Conservation (phyloP, 1,140 invertebrate genomes). For the Pectinophora gossypiella region DNA sequence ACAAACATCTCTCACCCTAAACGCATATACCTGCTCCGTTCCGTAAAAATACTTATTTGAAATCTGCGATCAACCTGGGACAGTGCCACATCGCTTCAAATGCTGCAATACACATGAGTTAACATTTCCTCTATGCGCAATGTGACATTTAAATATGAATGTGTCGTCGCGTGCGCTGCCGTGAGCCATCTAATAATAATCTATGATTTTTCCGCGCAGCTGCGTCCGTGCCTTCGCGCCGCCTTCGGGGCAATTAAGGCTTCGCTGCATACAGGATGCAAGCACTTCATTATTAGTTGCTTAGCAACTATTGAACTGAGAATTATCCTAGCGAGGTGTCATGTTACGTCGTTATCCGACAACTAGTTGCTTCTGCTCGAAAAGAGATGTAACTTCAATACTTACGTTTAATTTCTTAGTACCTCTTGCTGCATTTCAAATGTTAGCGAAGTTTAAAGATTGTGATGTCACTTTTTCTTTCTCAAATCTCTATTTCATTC, state of each 20-base stretch:
- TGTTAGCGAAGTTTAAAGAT: neutral
- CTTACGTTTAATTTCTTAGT: no score
- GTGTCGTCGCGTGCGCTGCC: conserved; percentile 38
- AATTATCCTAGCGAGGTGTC: neutral
- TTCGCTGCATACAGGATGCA: conserved; percentile 5
- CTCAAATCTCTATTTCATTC: neutral
- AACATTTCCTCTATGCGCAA: conserved; percentile 26
- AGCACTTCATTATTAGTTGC: conserved; percentile 4
- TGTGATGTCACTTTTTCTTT: no score
- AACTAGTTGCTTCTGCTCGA: neutral
- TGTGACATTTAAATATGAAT: conserved; percentile 71
- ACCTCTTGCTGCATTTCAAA: neutral
- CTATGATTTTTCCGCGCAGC: conserved; percentile 67
- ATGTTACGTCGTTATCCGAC: neutral
- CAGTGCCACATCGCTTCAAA: no score
- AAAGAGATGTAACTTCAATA: neutral
- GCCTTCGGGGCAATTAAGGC: conserved; percentile 32
- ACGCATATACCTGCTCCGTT: no score
- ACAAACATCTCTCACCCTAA: no score
- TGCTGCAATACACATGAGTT: conserved; percentile 39
- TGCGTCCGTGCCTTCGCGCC: conserved; percentile 24
- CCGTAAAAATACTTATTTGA: no score
- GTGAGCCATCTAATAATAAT: conserved; percentile 47
- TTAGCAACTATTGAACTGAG: conserved; percentile 3
- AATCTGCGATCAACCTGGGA: no score